Conservation (phyloP, 2,888 invertebrate genomes). For the Lithosia quadra region DNA sequence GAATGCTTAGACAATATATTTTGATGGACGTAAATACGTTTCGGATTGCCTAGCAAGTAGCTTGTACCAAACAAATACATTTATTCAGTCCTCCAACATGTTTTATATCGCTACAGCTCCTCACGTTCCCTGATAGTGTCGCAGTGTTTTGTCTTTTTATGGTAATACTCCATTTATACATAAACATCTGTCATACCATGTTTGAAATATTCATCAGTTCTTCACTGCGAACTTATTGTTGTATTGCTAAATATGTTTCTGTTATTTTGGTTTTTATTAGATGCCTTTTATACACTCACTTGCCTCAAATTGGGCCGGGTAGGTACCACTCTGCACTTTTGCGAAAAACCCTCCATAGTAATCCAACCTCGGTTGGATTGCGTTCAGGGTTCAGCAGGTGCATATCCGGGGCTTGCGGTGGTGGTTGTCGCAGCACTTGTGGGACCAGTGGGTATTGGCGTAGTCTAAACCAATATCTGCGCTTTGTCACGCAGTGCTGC, state of each 20-base stretch:
- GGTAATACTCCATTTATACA: constrained; percentile 1
- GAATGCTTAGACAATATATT: background rate
- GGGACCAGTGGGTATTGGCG: too few relatives aligned
- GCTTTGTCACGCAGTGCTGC: too few relatives aligned
- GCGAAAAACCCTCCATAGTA: too few relatives aligned
- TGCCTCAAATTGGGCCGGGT: too few relatives aligned
- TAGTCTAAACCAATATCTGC: too few relatives aligned
- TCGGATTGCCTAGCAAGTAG: background rate
- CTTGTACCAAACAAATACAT: background rate
- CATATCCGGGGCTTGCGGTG: too few relatives aligned
- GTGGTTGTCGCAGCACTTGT: too few relatives aligned
- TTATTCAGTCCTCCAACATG: background rate
- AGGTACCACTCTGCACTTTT: too few relatives aligned
- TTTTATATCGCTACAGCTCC: background rate
- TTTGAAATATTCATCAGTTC: background rate
- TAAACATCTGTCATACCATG: background rate
- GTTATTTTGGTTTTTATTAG: background rate
- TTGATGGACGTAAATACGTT: background rate
- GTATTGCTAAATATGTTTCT: background rate
- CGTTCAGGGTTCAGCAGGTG: too few relatives aligned
- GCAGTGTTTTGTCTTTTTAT: constrained; percentile 4
- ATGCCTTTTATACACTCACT: background rate
- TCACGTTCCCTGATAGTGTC: background rate
- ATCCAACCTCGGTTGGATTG: too few relatives aligned
- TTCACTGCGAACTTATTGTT: background rate